Base-by-base conservation (phyloP, 2,888 invertebrate genomes). In the Cheilosia vernalis region DNA sequence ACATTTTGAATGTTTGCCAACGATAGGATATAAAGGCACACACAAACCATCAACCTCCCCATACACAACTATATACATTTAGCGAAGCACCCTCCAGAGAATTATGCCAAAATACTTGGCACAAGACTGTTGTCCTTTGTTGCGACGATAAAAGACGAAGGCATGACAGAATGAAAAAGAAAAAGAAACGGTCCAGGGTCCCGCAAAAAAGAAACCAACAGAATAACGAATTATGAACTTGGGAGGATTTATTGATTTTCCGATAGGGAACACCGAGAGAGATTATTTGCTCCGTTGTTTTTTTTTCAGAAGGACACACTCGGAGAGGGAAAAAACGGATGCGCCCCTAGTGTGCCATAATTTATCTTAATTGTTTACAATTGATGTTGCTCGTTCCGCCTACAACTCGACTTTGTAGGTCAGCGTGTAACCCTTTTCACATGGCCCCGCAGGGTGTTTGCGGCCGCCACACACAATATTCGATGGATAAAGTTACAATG, bases 1-100 rank as follows among this genome's bases (percentile, higher is more conserved):
- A 73, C 83, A 44, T 83, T 83, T 79, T 83, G 83, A 83, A 83
- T 73, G 79, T 51, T 83, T 83, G 83, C 83, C 83, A 83, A 79
- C 79, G 73, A 78, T 67, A 78, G 61, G 67, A 49, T 30, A 51
- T 33, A 42, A 17, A 30, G 33, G 33, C 33, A 27, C 37, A 56
- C 37, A 19, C 42, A 47, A 44, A 21, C 66, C 51, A 53, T 53
- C 42, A 19, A 51, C 64, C 17, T 9, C 30, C 30, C 30, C 9
- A 1, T 9, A 30, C 30, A 9, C 61, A n/a, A 69, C 61, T 58
- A 24, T 58, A 24, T 24, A 51, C 15, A 49, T 60, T 44, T 24
- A 60, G 24, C 66, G 44, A 80, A 80, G 74, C 24, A 80, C 72
- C 70, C 82, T 55, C 82, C 24, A 51, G 73, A 44, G 79, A 69